Base-by-base conservation (phyloP, 2,888 invertebrate genomes). In the Erynnis tages region DNA sequence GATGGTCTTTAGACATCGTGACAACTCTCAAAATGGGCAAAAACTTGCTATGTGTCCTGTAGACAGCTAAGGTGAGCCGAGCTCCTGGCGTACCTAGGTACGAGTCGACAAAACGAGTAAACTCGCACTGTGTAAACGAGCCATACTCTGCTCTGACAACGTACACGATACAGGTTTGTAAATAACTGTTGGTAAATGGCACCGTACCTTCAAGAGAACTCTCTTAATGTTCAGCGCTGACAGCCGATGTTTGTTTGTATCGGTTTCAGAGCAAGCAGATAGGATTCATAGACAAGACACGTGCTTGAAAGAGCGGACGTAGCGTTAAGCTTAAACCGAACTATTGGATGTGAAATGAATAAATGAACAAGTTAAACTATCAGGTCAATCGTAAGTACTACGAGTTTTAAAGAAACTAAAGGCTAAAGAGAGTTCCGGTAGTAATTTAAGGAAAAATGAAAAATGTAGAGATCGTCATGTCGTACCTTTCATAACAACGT, bases 121-220 rank as follows among this genome's bases (percentile, higher is more conserved):
- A n/a, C n/a, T n/a, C n/a, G n/a, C n/a, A n/a, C n/a, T n/a, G n/a
- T n/a, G n/a, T n/a, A n/a, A n/a, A n/a, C n/a, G n/a, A n/a, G n/a
- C n/a, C n/a, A n/a, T n/a, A n/a, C n/a, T n/a, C 61, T 58, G 60
- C 63, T 63, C 66, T 67, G 74, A 69, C 73, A 58, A 56, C 69
- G 56, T 65, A 76, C 80, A 80, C 75, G 76, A 79, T 75, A 73
- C 79, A 74, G 70, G 63, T 67, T 68, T 74, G 74, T 81, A 78
- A 79, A 82, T 79, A 82, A 71, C 63, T 72, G 76, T 79, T 76
- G 69, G 73, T 72, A 76, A 81, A 73, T 80, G 73, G 71, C 76
- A 73, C 70, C 71, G 69, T 60, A 66, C 65, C 65, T 65, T 60
- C 65, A 13, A n/a, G 2, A 44, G 32, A 29, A 60, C 58, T 73